A percentile compares a stretch with the other conserved stretches of the same genome.
Evolutionary conservation across 53 echinoderm and acorn worm species (phyloP).

Genomic region (Crossaster papposus): DNA sequence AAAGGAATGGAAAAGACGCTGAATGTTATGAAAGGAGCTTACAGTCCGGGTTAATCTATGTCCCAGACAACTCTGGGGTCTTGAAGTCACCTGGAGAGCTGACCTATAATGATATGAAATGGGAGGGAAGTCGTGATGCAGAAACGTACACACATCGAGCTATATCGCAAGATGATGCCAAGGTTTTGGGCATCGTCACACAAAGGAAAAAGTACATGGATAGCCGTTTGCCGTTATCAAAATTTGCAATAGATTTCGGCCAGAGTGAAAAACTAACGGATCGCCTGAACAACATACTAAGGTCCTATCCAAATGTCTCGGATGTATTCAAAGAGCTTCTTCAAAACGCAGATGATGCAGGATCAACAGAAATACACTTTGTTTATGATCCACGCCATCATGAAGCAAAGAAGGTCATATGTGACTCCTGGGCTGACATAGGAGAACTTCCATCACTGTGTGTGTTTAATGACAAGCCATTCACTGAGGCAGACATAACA

Average conservation of each 20-base stretch:
- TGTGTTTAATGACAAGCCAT: conserved; percentile 81
- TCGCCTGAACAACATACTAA: conserved; percentile 77
- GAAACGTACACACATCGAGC: conserved; percentile 28
- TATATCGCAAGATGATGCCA: conserved; percentile 48
- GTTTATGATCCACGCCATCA: conserved; percentile 81
- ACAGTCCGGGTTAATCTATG: neutral
- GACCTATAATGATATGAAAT: conserved; percentile 49
- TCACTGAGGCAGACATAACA: conserved; percentile 82
- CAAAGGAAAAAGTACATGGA: conserved; percentile 53
- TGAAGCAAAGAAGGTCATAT: conserved; percentile 56
- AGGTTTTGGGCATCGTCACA: conserved; percentile 56
- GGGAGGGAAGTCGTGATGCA: neutral
- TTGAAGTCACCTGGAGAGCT: conserved; percentile 15
- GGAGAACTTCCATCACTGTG: conserved; percentile 69
- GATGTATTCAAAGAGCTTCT: conserved; percentile 92
- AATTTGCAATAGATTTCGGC: conserved; percentile 75
- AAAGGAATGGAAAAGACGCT: neutral
- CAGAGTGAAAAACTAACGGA: conserved; percentile 83
- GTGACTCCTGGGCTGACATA: conserved; percentile 47
- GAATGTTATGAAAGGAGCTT: neutral
- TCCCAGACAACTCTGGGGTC: conserved; percentile 33
- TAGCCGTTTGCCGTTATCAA: conserved; percentile 5
- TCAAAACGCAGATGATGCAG: conserved; percentile 97
- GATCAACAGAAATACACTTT: conserved; percentile 85
- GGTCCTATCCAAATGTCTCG: conserved; percentile 77